Evolutionary conservation across 2,888 invertebrate genomes (phyloP).

Genomic region (Polydrusus cervinus): DNA sequence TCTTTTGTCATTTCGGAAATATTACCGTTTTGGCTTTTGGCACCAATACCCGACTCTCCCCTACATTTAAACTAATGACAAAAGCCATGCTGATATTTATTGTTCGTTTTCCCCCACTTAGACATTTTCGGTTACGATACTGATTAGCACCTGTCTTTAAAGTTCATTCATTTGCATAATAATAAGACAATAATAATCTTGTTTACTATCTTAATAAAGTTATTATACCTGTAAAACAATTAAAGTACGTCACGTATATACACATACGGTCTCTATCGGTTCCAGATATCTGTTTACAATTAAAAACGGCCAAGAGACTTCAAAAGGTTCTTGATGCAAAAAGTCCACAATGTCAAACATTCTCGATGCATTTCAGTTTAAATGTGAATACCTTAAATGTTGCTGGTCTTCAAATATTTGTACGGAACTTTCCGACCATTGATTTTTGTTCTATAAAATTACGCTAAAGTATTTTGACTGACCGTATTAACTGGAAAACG

Average conservation of each 20-base stretch:
- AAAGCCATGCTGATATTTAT: no score
- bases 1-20: no score
- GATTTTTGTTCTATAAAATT: slow-evolving; percentile 66
- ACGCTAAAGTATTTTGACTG: slow-evolving; percentile 62
- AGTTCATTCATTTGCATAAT: not conserved
- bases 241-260: slow-evolving; percentile 5
- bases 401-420: slow-evolving; percentile 60
- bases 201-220: slow-evolving; percentile 32
- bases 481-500: slow-evolving; percentile 62
- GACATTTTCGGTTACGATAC: no score
- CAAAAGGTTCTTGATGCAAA: slow-evolving; percentile 55
- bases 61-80: no score
- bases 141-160: not conserved
- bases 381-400: slow-evolving; percentile 62
- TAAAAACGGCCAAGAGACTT: slow-evolving; percentile 41
- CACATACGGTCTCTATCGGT: slow-evolving; percentile 21
- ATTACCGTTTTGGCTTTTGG: no score
- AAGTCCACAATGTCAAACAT: slow-evolving; percentile 64
- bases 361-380: slow-evolving; percentile 64
- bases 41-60: no score
- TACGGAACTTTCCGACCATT: slow-evolving; percentile 62
- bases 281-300: slow-evolving; percentile 34
- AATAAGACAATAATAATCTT: not conserved
- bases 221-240: slow-evolving; percentile 34
- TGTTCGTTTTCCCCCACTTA: no score